These are phyloP conservation scores for Capra hircus DNA, from an alignment of 2,113 vertebrate genomes.

Conservation along the genomic window DNA sequence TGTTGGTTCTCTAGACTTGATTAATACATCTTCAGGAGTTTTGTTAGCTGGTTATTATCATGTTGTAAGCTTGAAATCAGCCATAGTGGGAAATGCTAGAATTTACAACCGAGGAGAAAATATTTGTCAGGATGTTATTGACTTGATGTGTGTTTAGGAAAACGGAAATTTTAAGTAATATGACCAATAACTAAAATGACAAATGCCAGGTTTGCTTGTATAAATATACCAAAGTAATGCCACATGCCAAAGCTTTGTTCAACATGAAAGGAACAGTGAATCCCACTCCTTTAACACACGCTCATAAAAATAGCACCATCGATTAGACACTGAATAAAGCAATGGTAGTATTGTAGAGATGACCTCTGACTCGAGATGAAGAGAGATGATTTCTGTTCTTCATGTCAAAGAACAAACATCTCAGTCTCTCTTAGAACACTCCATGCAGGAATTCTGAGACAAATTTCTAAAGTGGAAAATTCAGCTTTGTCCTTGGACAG, in stretches of 20 bases:
- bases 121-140: neutral
- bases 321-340: neutral
- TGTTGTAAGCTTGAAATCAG: neutral
- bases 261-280: neutral
- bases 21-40: neutral
- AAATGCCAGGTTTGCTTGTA: neutral
- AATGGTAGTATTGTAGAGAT: neutral
- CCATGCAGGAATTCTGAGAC: neutral
- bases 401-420: neutral
- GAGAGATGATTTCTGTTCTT: constrained; percentile 29
- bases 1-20: neutral
- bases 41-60: neutral
- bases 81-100: neutral
- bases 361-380: neutral
- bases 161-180: neutral
- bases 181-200: neutral
- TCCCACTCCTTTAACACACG: neutral
- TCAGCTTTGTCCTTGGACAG: neutral
- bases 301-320: neutral
- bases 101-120: neutral
- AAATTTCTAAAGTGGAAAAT: constrained; percentile 24
- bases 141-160: neutral
- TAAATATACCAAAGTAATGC: neutral
- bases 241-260: neutral
- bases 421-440: neutral